Percentiles rank a stretch among this genome's conserved stretches.
phyloP scores from a whole-genome alignment of 2,797 vertebrate genomes.

The Streptopelia turtur region DNA sequence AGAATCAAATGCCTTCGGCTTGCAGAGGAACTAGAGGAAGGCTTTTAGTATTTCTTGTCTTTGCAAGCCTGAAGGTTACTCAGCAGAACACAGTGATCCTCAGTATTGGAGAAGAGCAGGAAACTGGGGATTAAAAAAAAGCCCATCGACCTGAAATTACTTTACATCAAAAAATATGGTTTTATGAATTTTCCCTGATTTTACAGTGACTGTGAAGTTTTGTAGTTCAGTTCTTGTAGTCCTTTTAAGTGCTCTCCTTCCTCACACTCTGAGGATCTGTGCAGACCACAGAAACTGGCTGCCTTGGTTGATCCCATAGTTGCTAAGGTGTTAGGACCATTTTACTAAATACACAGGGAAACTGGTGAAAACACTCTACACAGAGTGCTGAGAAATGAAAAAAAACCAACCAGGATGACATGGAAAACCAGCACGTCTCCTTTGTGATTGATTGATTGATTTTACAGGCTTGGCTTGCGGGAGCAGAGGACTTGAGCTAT shows the following conservation, averaged over 20 bases:
- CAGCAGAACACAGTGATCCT: background rate
- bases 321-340: background rate
- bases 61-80: background rate
- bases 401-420: background rate
- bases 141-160: background rate
- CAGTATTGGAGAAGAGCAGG: background rate
- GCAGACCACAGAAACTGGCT: background rate
- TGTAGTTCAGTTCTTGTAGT: background rate
- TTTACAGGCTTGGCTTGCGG: background rate
- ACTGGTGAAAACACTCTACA: background rate
- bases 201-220: background rate
- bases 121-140: background rate
- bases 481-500: background rate
- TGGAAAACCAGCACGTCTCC: background rate
- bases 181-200: background rate
- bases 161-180: background rate
- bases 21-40: background rate
- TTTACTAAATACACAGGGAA: background rate
- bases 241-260: background rate
- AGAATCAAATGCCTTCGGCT: background rate
- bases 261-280: no score
- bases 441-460: background rate
- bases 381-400: background rate
- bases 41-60: background rate
- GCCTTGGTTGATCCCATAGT: rapidly evolving